A percentile compares a stretch with the other conserved stretches of the same genome.
Evolutionary conservation across 2,888 invertebrate genomes (phyloP).

Genomic region (Pandemis corylana): DNA sequence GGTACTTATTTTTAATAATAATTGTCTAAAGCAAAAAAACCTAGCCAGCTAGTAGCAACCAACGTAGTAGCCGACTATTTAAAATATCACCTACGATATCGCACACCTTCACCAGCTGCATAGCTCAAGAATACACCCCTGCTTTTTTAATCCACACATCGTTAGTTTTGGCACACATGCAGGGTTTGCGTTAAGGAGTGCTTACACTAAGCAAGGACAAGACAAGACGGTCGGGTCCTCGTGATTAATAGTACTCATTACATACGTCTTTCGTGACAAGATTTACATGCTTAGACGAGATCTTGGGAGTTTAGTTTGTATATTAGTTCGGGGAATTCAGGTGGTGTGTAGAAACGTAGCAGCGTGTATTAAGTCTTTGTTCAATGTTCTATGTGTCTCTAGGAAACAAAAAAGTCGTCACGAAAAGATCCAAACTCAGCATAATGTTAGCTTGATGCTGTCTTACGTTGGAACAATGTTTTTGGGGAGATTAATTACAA

Average conservation of each 20-base stretch:
- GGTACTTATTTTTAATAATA: too few species aligned
- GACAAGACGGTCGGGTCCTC: conserved; percentile 46
- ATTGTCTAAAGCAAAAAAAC: too few species aligned
- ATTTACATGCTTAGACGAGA: conserved; percentile 58
- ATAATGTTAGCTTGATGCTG: too few species aligned
- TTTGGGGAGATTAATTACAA: too few species aligned
- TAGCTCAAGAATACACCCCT: conserved; percentile 45
- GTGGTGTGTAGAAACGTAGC: not conserved
- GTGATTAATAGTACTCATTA: conserved; percentile 79
- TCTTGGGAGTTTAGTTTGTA: conserved; percentile 3
- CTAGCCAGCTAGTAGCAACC: too few species aligned
- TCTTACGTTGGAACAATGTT: too few species aligned
- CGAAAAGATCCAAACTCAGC: too few species aligned
- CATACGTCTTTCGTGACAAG: conserved; percentile 61
- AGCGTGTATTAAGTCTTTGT: not conserved
- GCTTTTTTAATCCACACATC: conserved; percentile 60
- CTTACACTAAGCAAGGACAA: conserved; percentile 51
- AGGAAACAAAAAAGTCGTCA: too few species aligned
- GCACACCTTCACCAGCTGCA: not conserved
- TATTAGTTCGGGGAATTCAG: not conserved
- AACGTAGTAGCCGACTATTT: too few species aligned
- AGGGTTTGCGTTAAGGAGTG: conserved; percentile 62
- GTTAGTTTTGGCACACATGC: conserved; percentile 78
- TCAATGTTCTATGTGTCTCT: too few species aligned
- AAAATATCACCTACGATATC: conserved; percentile 23